Base-by-base conservation (phyloP, 2,888 invertebrate genomes). In the Oasisia sp. region DNA sequence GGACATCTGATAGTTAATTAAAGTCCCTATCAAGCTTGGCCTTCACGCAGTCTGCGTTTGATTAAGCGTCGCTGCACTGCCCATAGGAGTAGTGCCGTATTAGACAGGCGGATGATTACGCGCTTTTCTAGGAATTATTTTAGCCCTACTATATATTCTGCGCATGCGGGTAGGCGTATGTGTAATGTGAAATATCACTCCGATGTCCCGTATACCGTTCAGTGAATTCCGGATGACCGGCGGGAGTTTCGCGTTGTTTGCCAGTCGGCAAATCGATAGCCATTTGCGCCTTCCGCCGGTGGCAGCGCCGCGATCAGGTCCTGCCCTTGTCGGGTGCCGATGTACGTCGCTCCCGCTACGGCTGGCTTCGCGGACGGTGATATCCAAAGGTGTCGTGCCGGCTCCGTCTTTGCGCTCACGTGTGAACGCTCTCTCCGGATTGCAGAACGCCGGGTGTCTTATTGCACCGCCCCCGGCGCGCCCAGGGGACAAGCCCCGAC, bases 131-230 rank as follows among this genome's bases (percentile, higher is more conserved):
- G 50, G 50, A 50, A 50, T 74, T 74, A 27, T 74, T 27, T 74
- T n/a, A 74, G 27, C 14, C 74, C 74, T 27, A 74, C 74, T 74
- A 74, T 74, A 74, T 74, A 74, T 74, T 74, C n/a, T 74, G 74
- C 74, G 74, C 14, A 27, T 74, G 74, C 74, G 27, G 14, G 74
- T n/a, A n/a, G 19, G 74, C 74, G 74, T 7, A n/a, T 74, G 74
- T 74, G 74, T 74, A 74, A 74, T 74, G 74, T 74, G 27, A 74
- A 50, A 50, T n/a, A 74, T 74, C n/a, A 74, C 74, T 74, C n/a
- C 74, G 74, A 74, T 74, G 74, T 74, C 74, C 14, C 74, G 27
- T n/a, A 74, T 27, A 74, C n/a, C 27, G 74, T 74, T 27, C 74
- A 19, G n/a, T 74, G 74, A 74, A 74, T 74, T 74, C 3, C 74